A percentile compares a stretch with the other conserved stretches of the same genome.
phyloP scores from a whole-genome alignment of 2,888 invertebrate genomes.

The Cephus pygmeus region DNA sequence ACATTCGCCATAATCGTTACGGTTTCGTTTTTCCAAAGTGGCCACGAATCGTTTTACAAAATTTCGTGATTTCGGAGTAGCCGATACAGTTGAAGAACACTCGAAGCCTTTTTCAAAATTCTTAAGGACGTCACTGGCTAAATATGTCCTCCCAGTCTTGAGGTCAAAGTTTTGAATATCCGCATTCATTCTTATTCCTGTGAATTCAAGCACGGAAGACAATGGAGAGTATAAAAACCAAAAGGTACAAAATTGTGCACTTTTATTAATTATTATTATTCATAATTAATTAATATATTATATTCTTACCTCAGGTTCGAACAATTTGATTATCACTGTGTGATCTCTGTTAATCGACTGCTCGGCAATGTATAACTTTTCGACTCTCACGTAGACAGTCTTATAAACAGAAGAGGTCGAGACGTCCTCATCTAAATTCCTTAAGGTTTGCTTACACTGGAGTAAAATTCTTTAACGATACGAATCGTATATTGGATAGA shows the following conservation, averaged over 20 bases:
- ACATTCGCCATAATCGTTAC: slow-evolving; percentile 15
- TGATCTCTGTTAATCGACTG: background rate
- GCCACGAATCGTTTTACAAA: slow-evolving; percentile 37
- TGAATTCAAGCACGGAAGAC: background rate
- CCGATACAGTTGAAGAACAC: background rate
- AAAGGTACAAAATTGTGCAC: background rate
- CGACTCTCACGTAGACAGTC: background rate
- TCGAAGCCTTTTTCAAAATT: slow-evolving; percentile 19
- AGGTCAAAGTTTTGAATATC: background rate
- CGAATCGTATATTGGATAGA: background rate
- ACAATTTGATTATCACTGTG: background rate
- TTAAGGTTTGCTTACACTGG: background rate
- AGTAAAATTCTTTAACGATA: background rate
- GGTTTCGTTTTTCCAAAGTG: slow-evolving; percentile 30
- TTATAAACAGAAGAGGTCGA: background rate
- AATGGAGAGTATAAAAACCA: background rate
- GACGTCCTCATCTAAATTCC: background rate
- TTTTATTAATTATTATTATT: background rate
- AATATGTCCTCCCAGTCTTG: slow-evolving; percentile 19
- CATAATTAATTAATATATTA: background rate
- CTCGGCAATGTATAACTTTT: background rate
- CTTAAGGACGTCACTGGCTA: slow-evolving; percentile 14
- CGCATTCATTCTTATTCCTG: background rate
- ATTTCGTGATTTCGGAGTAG: slow-evolving; percentile 27
- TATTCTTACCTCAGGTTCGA: background rate